These are phyloP conservation scores for Urocitellus parryii DNA, from an alignment of 2,113 vertebrate genomes.

Conservation along the genomic window DNA sequence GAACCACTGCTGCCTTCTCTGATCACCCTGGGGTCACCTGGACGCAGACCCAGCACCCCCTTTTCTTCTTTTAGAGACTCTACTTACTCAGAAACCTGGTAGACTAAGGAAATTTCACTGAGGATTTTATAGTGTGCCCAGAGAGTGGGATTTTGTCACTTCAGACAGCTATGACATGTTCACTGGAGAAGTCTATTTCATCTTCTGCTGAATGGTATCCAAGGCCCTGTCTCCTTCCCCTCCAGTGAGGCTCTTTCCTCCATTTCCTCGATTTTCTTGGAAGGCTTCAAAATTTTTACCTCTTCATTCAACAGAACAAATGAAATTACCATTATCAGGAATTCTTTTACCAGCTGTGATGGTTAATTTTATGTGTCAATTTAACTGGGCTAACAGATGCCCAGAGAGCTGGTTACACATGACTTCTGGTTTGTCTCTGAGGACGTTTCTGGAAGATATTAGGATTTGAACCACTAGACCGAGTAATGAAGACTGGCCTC, in stretches of 20 bases:
- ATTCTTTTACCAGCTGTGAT: background rate
- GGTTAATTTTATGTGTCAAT: background rate
- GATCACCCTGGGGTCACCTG: background rate
- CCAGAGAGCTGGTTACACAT: background rate
- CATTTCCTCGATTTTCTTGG: background rate
- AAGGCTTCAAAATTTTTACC: background rate
- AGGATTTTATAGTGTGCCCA: background rate
- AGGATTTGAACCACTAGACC: background rate
- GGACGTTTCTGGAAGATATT: background rate
- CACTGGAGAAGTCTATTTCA: background rate
- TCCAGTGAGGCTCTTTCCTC: background rate
- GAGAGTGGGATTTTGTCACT: background rate
- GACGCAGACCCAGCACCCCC: background rate
- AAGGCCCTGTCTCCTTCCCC: background rate
- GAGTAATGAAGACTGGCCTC: background rate
- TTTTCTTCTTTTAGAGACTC: background rate
- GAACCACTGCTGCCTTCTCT: background rate
- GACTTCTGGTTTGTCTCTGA: background rate
- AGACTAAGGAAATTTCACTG: background rate
- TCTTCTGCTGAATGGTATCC: background rate
- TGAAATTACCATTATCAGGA: background rate
- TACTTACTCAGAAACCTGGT: background rate
- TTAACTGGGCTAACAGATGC: background rate
- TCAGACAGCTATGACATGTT: background rate
- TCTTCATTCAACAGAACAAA: background rate